These are phyloP conservation scores for Desmophyllum pertusum DNA, from an alignment of 92 coral and sea anemone genomes.

Conservation along the genomic window DNA sequence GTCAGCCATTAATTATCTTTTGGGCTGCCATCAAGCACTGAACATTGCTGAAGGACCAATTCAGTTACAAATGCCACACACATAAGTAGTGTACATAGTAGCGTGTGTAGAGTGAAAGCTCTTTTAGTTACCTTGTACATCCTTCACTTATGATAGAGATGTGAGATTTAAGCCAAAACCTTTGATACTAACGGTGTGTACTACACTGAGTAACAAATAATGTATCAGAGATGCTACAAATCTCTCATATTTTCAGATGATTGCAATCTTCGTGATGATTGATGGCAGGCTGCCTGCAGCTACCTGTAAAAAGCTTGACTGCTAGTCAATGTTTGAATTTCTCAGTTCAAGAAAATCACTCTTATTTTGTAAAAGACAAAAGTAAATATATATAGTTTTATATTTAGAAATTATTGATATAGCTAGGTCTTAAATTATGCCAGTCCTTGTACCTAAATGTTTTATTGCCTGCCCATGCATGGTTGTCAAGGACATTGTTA, in stretches of 20 bases:
- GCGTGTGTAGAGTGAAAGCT: too few relatives aligned
- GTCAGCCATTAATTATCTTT: not conserved
- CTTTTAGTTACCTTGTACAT: too few relatives aligned
- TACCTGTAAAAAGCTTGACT: not conserved
- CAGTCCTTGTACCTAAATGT: not conserved
- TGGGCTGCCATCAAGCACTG: not conserved
- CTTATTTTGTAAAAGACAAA: not conserved
- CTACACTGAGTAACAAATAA: not conserved
- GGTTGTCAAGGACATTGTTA: not conserved
- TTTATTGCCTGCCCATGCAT: not conserved
- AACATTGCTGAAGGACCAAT: not conserved
- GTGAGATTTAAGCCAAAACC: not conserved
- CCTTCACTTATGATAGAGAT: not conserved
- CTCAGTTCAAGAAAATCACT: not conserved
- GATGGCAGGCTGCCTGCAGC: too few relatives aligned
- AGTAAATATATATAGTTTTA: slow-evolving; percentile 13
- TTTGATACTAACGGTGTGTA: not conserved
- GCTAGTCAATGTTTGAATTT: not conserved
- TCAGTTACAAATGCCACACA: not conserved
- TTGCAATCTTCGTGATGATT: not conserved
- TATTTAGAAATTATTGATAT: not conserved
- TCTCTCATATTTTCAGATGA: not conserved
- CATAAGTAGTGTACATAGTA: too few relatives aligned
- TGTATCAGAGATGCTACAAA: not conserved
- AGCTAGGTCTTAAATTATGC: not conserved